phyloP scores from a whole-genome alignment of 2,888 invertebrate species.

The Cerastis leucographa region DNA sequence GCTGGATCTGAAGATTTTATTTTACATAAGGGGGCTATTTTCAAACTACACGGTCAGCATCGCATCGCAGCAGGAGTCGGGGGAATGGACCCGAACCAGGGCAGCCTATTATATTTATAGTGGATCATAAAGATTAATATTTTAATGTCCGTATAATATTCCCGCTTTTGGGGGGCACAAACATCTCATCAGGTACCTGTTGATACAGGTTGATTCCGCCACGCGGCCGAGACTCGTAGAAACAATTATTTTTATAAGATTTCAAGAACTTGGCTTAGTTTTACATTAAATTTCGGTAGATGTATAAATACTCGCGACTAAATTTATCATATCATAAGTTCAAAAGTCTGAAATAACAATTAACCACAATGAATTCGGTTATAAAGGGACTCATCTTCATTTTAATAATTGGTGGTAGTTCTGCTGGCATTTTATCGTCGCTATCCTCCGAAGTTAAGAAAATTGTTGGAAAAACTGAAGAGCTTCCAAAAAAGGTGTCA shows the following conservation, averaged over 20 bases:
- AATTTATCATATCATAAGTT: neutral
- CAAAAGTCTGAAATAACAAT: neutral
- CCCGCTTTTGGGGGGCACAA: too few relatives aligned
- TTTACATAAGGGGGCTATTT: too few relatives aligned
- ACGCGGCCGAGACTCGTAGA: neutral
- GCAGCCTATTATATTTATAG: neutral
- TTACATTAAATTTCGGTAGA: too few relatives aligned
- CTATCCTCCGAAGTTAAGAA: neutral
- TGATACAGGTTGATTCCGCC: neutral
- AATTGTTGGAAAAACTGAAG: neutral
- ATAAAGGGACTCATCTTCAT: neutral
- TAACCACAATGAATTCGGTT: constrained; percentile 2
- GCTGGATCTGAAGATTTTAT: too few relatives aligned
- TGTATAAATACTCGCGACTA: neutral
- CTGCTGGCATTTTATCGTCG: neutral
- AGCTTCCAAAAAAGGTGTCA: neutral
- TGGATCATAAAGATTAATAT: neutral
- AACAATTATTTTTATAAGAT: neutral
- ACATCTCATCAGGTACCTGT: neutral
- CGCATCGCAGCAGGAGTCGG: too few relatives aligned
- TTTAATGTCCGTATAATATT: neutral
- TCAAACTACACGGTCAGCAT: too few relatives aligned
- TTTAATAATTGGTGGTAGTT: constrained; percentile 8
- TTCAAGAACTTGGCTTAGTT: neutral
- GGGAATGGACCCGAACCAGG: too few relatives aligned